Conservation (phyloP, 2,113 vertebrate genomes). For the Chaetorhynchus papuensis region DNA sequence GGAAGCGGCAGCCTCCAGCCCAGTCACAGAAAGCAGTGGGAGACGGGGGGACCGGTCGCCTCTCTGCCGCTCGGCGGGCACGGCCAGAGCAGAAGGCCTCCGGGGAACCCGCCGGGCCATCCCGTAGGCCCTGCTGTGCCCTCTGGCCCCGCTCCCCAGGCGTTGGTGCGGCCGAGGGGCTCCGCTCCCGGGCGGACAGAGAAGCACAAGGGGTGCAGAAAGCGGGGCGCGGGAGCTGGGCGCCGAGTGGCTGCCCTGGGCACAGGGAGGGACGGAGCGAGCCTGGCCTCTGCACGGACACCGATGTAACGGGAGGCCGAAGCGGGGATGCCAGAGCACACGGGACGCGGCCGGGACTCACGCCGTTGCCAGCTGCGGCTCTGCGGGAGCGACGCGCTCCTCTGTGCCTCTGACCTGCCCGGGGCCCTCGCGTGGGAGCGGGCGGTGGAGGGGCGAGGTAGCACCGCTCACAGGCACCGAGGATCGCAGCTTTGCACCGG, state of each 20-base stretch:
- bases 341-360: background rate
- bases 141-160: background rate
- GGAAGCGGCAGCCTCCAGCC: background rate
- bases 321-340: background rate
- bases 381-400: background rate
- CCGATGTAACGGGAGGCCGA: background rate
- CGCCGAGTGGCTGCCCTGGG: background rate
- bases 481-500: background rate
- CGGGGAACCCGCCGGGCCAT: no score
- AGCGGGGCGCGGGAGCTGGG: fast-evolving
- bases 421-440: background rate
- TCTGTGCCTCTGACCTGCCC: background rate
- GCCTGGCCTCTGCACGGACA: background rate
- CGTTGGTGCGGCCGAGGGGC: background rate
- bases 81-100: background rate
- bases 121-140: no score
- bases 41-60: fast-evolving
- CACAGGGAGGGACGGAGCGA: background rate
- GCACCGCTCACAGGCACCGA: background rate
- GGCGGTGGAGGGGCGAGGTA: background rate
- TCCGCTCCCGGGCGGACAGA: background rate
- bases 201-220: background rate
- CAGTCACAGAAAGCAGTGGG: background rate
- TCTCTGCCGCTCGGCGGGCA: background rate
- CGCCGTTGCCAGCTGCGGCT: background rate